Conservation (phyloP, 1,140 invertebrate genomes). For the Heterodera carotae region DNA sequence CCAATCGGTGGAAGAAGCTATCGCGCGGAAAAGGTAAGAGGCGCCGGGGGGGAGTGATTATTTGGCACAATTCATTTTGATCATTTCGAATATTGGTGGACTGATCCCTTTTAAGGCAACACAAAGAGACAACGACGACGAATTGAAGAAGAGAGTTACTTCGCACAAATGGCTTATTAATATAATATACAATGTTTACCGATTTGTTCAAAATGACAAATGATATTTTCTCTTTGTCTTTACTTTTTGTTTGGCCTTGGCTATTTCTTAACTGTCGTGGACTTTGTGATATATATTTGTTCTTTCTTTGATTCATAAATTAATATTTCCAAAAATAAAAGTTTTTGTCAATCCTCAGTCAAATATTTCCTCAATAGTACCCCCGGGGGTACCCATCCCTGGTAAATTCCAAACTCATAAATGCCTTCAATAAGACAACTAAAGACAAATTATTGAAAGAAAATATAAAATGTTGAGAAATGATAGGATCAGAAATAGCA, state of each 20-base stretch:
- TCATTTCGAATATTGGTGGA: not conserved
- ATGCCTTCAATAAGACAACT: too few relatives aligned
- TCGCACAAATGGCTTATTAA: too few relatives aligned
- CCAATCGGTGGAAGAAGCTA: conserved; percentile 23
- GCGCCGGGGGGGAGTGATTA: too few relatives aligned
- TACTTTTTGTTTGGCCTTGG: not conserved
- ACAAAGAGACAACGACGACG: not conserved
- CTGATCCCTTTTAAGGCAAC: not conserved
- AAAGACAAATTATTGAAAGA: not conserved
- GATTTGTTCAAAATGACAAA: not conserved
- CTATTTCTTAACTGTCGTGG: not conserved
- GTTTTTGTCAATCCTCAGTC: too few relatives aligned
- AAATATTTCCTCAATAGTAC: too few relatives aligned
- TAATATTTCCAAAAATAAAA: too few relatives aligned
- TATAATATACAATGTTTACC: too few relatives aligned
- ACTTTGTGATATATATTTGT: too few relatives aligned
- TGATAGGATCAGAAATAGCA: not conserved
- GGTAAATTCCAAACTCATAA: too few relatives aligned
- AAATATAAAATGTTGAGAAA: not conserved
- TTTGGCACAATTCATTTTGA: not conserved
- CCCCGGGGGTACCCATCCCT: too few relatives aligned
- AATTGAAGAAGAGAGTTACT: not conserved
- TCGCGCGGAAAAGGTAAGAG: conserved; percentile 10
- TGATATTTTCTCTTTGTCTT: not conserved
- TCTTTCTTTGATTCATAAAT: too few relatives aligned